Evolutionary conservation across 2,113 vertebrate genomes (phyloP).

Genomic region (Gymnorhina tibicen): DNA sequence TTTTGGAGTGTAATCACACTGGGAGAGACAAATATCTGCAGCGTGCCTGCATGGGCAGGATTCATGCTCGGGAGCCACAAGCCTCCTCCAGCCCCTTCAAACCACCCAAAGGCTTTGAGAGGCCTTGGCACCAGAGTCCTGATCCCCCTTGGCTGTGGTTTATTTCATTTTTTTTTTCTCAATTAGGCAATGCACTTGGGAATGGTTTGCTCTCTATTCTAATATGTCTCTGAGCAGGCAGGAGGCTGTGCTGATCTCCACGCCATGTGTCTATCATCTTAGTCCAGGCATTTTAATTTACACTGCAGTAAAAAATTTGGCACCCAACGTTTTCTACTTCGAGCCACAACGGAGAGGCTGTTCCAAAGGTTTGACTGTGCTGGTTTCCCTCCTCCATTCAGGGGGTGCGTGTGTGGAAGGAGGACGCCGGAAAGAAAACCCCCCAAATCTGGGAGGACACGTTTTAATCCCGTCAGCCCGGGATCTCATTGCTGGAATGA

Average conservation of each 20-base stretch:
- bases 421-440: neutral
- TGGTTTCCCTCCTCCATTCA: neutral
- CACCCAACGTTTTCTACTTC: slow-evolving; percentile 12
- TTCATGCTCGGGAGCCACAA: neutral
- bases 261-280: slow-evolving; percentile 42
- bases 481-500: neutral
- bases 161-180: neutral
- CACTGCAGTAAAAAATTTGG: slow-evolving; percentile 70
- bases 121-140: neutral
- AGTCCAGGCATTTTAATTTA: slow-evolving; percentile 69
- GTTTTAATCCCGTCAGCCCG: neutral
- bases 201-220: neutral
- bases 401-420: neutral
- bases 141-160: neutral
- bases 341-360: neutral
- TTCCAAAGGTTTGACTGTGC: slow-evolving; percentile 23
- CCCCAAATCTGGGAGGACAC: neutral
- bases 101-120: neutral
- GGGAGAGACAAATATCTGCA: slow-evolving; percentile 40
- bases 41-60: slow-evolving; percentile 13
- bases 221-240: neutral
- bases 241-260: slow-evolving; percentile 12
- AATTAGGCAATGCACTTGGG: neutral
- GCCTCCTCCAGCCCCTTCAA: neutral
- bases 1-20: slow-evolving; percentile 19